Evolutionary conservation across 2,888 invertebrate species (phyloP).

Genomic region (Troilus luridus): DNA sequence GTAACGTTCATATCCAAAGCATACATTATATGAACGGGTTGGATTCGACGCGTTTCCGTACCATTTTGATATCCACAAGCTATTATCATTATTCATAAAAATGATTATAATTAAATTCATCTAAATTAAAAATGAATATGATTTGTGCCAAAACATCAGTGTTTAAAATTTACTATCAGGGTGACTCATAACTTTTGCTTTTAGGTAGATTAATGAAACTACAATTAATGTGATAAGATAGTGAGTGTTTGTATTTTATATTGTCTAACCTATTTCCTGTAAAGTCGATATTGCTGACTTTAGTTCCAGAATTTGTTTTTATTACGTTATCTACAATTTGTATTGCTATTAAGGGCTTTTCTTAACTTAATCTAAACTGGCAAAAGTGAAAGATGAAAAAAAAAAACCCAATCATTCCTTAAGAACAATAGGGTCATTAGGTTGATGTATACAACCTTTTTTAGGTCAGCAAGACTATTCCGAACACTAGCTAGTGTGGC

Average conservation of each 20-base stretch:
- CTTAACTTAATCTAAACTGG: not conserved
- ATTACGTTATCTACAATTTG: no score
- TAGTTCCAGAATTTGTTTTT: not conserved
- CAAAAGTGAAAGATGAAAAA: not conserved
- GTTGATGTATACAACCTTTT: slow-evolving; percentile 25
- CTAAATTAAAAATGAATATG: no score
- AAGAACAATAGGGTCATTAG: slow-evolving; percentile 10
- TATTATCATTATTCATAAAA: no score
- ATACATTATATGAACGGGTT: no score
- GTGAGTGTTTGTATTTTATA: not conserved
- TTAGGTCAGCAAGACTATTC: slow-evolving; percentile 16
- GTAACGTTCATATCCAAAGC: no score
- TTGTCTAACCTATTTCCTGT: not conserved
- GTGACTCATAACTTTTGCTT: not conserved
- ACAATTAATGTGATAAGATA: not conserved
- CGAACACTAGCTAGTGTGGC: not conserved
- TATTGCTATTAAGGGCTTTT: not conserved
- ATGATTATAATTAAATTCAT: no score
- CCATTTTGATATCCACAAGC: no score
- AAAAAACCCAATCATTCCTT: not conserved
- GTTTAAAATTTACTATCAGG: not conserved
- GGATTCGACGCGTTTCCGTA: no score
- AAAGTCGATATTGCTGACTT: not conserved
- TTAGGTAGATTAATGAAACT: not conserved
- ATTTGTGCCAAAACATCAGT: no score